Evolutionary conservation across 2,888 invertebrate genomes (phyloP), one percentile per base, ranked within the genome.

Genomic region (Teleiodes luculella): DNA sequence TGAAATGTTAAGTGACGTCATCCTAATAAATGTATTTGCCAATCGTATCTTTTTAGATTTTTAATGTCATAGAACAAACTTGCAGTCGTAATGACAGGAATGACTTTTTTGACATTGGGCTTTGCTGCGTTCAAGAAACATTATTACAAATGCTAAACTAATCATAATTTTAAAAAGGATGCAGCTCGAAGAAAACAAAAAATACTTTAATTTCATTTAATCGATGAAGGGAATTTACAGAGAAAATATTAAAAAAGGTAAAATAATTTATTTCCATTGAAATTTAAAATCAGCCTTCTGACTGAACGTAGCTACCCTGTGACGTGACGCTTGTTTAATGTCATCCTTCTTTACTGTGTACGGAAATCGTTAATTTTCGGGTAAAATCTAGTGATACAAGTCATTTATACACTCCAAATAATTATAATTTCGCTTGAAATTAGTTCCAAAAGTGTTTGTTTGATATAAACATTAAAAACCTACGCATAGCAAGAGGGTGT

Each of bases 401-500:
- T 43, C n/a, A 16, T 49, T 28, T 13, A 36, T n/a, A 16, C 36
- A 7, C 10, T 4, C 20, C 11, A 46, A 37, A 37, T 10, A 10
- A 46, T 10, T 31, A 30, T 52, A 41, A 24, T 54, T 37, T 54
- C 51, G 45, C 20, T 54, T 31, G 52, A 54, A 56, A 35, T 48
- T 51, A 54, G 50, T 63, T 49, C 55, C 48, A 53, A 56, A 59
- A 53, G 52, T 65, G 65, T 72, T 70, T 68, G 61, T 66, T 62
- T 70, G 64, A 74, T 63, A 63, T 57, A 66, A 72, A 63, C 58
- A 53, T 37, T 54, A 60, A 58, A 70, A 57, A 68, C 67, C 67
- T 64, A 70, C 72, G 55, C 41, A 16, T 65, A 66, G 61, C 57
- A 58, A 67, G 67, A 70, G 68, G 66, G 76, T 79, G 74, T 75